Evolutionary conservation across 2,113 vertebrate species (phyloP), one percentile per base, ranked within the genome.

Genomic region (Machaerirhynchus nigripectus): DNA sequence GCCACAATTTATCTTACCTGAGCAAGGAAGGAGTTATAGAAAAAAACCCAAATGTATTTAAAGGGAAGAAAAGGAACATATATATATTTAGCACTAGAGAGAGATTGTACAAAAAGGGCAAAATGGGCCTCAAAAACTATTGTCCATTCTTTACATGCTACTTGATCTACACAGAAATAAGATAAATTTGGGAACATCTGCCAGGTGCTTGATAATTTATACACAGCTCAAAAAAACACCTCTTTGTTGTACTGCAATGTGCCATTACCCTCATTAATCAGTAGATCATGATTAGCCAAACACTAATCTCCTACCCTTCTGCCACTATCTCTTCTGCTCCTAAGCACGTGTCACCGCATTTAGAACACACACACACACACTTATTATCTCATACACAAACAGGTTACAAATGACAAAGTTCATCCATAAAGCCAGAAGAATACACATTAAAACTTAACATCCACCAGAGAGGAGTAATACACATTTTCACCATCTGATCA

Each of bases 1-100:
- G n/a, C 16, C 24, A 83, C 35, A 57, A 39, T 52, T 86, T 56
- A 57, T 67, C 90, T 96, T 91, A 96, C 93, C 95, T 94, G 90
- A 55, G 42, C 93, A 76, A 90, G 24, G 28, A 86, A 77, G 31
- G 20, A 85, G 21, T 87, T 85, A 94, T 0, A 86, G 49, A 19
- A 65, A 89, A 63, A 13, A 55, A 53, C 15, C 15, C 23, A 24
- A 1, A 3, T 5, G 16, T 27, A 70, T n/a, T 35, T 33, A 35
- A 67, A 76, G 46, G 9, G 33, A 53, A 59, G 77, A 49, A 37
- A 70, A 46, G 33, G 13, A 73, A 31, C 10, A 42, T 44, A 44
- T 44, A 18, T 1, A 50, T 44, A 68, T 49, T 39, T 16, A 55
- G 23, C 44, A 61, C 52, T 63, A 74, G 23, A 79, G 39, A 82